Percentiles rank a stretch among this genome's conserved stretches.
Conservation (phyloP, 2,888 invertebrate species). For the Ophion costatus region DNA sequence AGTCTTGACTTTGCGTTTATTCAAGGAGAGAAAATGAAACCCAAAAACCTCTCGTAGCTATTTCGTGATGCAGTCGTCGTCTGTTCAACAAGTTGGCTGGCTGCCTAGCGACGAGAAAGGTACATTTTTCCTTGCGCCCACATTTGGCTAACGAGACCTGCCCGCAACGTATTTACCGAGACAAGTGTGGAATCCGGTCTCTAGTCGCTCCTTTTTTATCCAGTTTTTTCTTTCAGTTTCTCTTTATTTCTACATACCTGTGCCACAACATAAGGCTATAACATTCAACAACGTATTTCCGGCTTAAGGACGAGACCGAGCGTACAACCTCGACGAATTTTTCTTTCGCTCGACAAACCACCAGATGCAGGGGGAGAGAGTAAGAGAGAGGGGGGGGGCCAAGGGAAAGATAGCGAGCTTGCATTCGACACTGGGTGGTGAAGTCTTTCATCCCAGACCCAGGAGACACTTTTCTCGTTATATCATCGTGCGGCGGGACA, state of each 20-base stretch:
- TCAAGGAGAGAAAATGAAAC: too few relatives aligned
- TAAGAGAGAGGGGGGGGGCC: not conserved
- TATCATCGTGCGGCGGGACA: slow-evolving; percentile 41
- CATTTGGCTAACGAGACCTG: slow-evolving; percentile 48
- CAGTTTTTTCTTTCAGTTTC: not conserved
- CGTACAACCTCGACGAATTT: slow-evolving; percentile 67
- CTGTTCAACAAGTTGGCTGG: slow-evolving; percentile 36
- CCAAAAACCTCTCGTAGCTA: too few relatives aligned
- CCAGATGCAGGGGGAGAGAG: slow-evolving; percentile 5
- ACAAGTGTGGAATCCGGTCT: not conserved
- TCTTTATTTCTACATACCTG: slow-evolving; percentile 1
- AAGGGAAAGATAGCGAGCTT: not conserved
- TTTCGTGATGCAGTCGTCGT: not conserved
- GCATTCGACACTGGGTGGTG: slow-evolving; percentile 44
- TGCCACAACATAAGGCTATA: not conserved
- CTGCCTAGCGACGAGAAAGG: slow-evolving; percentile 27
- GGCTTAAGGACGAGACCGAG: slow-evolving; percentile 45
- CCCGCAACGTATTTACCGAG: slow-evolving; percentile 28
- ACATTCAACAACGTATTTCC: slow-evolving; percentile 52
- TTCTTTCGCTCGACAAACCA: slow-evolving; percentile 56
- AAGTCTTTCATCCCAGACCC: slow-evolving; percentile 56
- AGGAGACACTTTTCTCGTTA: slow-evolving; percentile 50
- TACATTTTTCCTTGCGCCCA: not conserved
- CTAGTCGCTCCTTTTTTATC: not conserved
- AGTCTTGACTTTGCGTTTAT: too few relatives aligned